Conservation (phyloP, 2,113 vertebrate species). For the Leucopsar rothschildi region DNA sequence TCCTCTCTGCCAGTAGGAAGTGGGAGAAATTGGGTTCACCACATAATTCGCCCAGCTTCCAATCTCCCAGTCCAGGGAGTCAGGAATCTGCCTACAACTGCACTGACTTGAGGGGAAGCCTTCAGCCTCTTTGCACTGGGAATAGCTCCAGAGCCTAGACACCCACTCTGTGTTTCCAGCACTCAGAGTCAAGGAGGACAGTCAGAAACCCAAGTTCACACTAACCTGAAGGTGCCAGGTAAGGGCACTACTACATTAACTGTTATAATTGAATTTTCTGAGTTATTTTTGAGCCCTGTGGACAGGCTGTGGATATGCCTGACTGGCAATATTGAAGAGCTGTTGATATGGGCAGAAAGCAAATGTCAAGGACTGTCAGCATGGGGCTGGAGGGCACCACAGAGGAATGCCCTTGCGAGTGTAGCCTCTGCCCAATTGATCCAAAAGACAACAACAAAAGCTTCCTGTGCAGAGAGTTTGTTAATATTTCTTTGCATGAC, state of each 20-base stretch:
- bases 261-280: neutral
- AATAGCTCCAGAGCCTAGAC: neutral
- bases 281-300: neutral
- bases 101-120: neutral
- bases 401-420: conserved; percentile 32
- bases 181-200: neutral
- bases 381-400: neutral
- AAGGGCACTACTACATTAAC: neutral
- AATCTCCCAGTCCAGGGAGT: neutral
- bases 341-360: neutral
- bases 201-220: neutral
- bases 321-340: fast-evolving
- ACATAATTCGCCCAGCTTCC: neutral
- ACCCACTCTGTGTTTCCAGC: neutral
- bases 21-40: neutral
- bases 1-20: neutral
- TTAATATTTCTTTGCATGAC: neutral
- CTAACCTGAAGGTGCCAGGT: neutral
- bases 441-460: conserved; percentile 25
- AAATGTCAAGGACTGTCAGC: conserved; percentile 37
- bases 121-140: fast-evolving
- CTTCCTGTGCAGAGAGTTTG: neutral
- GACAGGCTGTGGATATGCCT: neutral
- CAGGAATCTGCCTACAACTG: neutral
- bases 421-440: neutral